phyloP scores from a whole-genome alignment of 1,140 invertebrate species.

The Dreissena polymorpha region DNA sequence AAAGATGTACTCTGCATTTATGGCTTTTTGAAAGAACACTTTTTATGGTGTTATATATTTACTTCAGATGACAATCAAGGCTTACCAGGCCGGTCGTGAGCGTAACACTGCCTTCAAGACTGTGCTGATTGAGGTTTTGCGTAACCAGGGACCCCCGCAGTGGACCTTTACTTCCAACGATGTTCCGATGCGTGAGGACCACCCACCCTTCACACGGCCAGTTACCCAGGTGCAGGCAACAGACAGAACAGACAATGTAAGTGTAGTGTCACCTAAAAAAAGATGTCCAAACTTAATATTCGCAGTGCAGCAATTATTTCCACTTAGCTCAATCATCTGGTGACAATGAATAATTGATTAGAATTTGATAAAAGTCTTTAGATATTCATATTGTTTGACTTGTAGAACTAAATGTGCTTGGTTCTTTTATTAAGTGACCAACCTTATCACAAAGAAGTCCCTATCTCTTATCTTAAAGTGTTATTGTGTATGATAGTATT shows the following conservation, averaged over 20 bases:
- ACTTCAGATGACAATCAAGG: conserved; percentile 23
- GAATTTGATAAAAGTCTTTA: too few relatives aligned
- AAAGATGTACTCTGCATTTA: not conserved
- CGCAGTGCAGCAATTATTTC: too few relatives aligned
- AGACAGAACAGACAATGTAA: conserved; percentile 35
- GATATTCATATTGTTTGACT: too few relatives aligned
- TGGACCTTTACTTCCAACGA: conserved; percentile 17
- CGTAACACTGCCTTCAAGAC: conserved; percentile 22
- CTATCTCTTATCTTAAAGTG: not conserved
- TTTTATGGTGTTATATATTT: not conserved
- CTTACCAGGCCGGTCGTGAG: conserved; percentile 19
- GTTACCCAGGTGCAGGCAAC: conserved; percentile 21
- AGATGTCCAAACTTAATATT: too few relatives aligned
- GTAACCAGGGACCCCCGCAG: conserved; percentile 21
- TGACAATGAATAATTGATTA: too few relatives aligned
- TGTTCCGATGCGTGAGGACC: conserved; percentile 33
- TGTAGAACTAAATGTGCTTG: too few relatives aligned
- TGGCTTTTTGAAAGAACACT: not conserved
- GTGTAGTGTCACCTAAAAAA: not conserved
- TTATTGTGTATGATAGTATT: not conserved
- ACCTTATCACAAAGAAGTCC: not conserved
- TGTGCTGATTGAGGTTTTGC: conserved; percentile 10
- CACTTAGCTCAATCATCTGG: too few relatives aligned
- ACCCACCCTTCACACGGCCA: not conserved
- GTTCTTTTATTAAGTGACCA: not conserved